phyloP scores from a whole-genome alignment of 2,888 invertebrate species.

The Drymonia ruficornis region DNA sequence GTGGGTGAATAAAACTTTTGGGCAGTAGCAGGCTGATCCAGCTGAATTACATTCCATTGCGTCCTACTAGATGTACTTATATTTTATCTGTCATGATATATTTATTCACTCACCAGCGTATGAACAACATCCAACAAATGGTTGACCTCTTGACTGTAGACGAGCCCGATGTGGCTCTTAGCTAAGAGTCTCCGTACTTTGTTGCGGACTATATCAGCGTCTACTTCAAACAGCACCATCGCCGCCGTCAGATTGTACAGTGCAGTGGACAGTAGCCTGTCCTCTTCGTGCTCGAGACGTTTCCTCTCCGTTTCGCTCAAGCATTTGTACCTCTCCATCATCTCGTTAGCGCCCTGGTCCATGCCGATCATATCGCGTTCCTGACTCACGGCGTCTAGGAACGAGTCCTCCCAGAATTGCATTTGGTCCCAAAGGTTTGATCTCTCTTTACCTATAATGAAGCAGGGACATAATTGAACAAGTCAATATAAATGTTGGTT shows the following conservation, averaged over 20 bases:
- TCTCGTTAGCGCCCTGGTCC: constrained; percentile 99
- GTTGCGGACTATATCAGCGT: constrained; percentile 92
- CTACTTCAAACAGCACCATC: constrained; percentile 96
- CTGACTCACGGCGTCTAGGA: constrained; percentile 98
- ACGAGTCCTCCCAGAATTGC: constrained; percentile 99
- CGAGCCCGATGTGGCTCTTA: constrained; percentile 98
- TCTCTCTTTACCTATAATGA: constrained; percentile 88
- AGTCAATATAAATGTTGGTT: not conserved
- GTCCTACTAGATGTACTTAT: too few relatives aligned
- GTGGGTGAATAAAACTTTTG: too few relatives aligned
- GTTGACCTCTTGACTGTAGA: constrained; percentile 99
- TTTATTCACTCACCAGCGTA: constrained; percentile 90
- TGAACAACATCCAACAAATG: constrained; percentile 97
- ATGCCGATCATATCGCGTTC: constrained; percentile 99
- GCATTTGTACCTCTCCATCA: constrained; percentile 99
- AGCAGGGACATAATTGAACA: constrained; percentile 1
- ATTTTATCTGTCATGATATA: too few relatives aligned
- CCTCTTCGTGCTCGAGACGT: constrained; percentile 98
- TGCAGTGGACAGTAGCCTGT: constrained; percentile 96
- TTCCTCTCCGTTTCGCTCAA: constrained; percentile 97
- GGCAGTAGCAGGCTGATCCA: too few relatives aligned
- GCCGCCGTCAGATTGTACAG: constrained; percentile 98
- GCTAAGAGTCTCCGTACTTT: constrained; percentile 96
- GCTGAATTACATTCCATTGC: too few relatives aligned
- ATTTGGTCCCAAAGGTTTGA: constrained; percentile 98